Percentiles rank a stretch among this genome's conserved stretches.
These are phyloP conservation scores for Capromys pilorides DNA, from an alignment of 2,797 vertebrate genomes.

Conservation along the genomic window DNA sequence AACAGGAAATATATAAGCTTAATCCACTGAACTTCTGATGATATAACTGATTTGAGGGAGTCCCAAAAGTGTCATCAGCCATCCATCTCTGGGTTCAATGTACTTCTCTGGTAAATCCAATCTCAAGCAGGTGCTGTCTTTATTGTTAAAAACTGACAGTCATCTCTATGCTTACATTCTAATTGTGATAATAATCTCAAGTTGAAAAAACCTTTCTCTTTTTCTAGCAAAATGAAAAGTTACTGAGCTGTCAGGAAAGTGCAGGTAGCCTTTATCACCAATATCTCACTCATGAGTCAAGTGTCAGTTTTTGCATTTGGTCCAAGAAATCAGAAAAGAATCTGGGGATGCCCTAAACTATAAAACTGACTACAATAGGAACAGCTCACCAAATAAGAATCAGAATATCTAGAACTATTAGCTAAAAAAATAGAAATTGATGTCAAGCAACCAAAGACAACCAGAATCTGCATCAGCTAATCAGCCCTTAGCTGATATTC, in stretches of 20 bases:
- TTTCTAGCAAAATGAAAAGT: slow-evolving; percentile 17
- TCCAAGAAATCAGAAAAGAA: neutral
- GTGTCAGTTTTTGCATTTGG: neutral
- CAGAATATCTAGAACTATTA: slow-evolving; percentile 10
- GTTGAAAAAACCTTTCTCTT: neutral
- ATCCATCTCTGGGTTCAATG: neutral
- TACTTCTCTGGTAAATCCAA: neutral
- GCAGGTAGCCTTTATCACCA: slow-evolving; percentile 13
- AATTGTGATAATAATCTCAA: slow-evolving; percentile 27
- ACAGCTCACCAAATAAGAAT: neutral
- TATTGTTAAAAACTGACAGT: neutral
- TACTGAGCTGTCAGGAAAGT: slow-evolving; percentile 18
- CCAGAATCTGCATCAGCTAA: neutral
- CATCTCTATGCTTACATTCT: neutral
- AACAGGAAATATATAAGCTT: neutral
- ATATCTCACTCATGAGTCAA: neutral
- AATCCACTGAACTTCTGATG: neutral
- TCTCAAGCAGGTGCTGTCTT: neutral
- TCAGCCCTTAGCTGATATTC: neutral
- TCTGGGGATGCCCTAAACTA: neutral
- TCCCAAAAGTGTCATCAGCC: neutral
- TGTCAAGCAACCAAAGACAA: neutral
- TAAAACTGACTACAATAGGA: neutral
- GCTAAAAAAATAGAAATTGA: slow-evolving; percentile 37
- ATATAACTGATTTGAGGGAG: neutral